These are phyloP conservation scores for Caenorhabditis parvicauda DNA, from an alignment of 2,888 invertebrate genomes.

Conservation along the genomic window DNA sequence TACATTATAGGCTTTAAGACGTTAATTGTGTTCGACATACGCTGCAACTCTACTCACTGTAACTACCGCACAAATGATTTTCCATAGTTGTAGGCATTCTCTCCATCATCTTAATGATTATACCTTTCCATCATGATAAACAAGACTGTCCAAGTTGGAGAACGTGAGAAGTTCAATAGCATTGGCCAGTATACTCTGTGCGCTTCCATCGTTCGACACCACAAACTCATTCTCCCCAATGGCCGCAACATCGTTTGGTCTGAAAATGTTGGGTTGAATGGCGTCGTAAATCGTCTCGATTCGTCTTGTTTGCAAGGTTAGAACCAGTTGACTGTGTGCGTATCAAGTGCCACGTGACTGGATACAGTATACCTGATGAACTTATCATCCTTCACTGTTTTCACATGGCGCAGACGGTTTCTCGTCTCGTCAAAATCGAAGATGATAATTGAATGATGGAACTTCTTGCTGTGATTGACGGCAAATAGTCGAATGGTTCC, in stretches of 20 bases:
- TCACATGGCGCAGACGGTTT: constrained; percentile 24
- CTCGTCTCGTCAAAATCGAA: constrained; percentile 29
- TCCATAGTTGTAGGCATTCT: background rate
- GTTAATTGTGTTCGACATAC: too few species aligned
- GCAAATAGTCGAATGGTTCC: constrained; percentile 37
- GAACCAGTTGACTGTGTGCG: too few species aligned
- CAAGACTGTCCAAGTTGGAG: constrained; percentile 26
- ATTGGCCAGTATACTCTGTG: constrained; percentile 26
- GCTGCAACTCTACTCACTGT: background rate
- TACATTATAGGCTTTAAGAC: too few species aligned
- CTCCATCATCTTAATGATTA: background rate
- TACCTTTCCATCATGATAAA: constrained; percentile 36
- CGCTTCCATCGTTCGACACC: constrained; percentile 38
- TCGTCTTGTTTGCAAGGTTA: too few species aligned
- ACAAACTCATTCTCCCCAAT: constrained; percentile 33
- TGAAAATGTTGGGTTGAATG: constrained; percentile 2
- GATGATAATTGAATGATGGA: constrained; percentile 34
- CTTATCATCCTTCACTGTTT: constrained; percentile 28
- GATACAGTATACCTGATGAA: constrained; percentile 18
- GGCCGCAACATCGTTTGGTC: constrained; percentile 40
- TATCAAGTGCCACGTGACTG: background rate
- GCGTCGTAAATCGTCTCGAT: too few species aligned
- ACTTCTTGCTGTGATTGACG: constrained; percentile 26
- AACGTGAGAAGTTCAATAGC: constrained; percentile 23
- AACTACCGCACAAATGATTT: background rate